Percentiles rank a stretch among this genome's conserved stretches.
Conservation (phyloP, 2,888 invertebrate species). For the Dryocosmus kuriphilus region DNA sequence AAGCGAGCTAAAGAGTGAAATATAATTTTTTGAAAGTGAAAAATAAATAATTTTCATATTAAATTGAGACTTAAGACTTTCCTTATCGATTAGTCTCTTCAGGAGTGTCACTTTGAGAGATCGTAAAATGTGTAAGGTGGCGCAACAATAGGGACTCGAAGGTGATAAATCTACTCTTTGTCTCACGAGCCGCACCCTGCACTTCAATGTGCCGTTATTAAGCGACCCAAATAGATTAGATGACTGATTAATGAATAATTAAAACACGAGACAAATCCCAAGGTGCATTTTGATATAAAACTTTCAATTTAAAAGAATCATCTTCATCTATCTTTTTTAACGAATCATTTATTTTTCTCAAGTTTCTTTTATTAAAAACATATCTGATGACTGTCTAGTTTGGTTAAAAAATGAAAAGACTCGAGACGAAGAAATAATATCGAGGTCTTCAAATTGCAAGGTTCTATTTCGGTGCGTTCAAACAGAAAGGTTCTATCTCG, state of each 20-base stretch:
- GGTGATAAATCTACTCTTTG: slow-evolving; percentile 68
- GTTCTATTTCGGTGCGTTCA: too few relatives aligned
- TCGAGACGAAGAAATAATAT: too few relatives aligned
- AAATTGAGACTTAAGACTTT: neutral
- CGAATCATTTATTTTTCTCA: too few relatives aligned
- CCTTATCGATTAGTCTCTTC: slow-evolving; percentile 8
- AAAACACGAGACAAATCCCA: slow-evolving; percentile 56
- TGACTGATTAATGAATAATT: slow-evolving; percentile 68
- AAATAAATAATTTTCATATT: neutral
- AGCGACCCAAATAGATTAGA: slow-evolving; percentile 68
- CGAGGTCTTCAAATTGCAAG: too few relatives aligned
- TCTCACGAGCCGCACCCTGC: slow-evolving; percentile 66
- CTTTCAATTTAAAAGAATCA: too few relatives aligned
- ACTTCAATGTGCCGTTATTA: slow-evolving; percentile 65
- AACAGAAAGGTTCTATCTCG: too few relatives aligned
- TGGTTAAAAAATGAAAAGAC: too few relatives aligned
- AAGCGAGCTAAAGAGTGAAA: neutral
- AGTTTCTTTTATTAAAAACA: too few relatives aligned
- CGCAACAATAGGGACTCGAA: slow-evolving; percentile 54
- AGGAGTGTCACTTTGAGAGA: slow-evolving; percentile 51
- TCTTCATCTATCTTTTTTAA: too few relatives aligned
- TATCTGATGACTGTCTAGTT: too few relatives aligned
- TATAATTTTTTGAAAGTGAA: neutral
- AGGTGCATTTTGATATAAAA: neutral
- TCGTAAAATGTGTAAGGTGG: slow-evolving; percentile 51